Evolutionary conservation across 2,797 vertebrate genomes (phyloP).

Genomic region (Clarias laeviceps): DNA sequence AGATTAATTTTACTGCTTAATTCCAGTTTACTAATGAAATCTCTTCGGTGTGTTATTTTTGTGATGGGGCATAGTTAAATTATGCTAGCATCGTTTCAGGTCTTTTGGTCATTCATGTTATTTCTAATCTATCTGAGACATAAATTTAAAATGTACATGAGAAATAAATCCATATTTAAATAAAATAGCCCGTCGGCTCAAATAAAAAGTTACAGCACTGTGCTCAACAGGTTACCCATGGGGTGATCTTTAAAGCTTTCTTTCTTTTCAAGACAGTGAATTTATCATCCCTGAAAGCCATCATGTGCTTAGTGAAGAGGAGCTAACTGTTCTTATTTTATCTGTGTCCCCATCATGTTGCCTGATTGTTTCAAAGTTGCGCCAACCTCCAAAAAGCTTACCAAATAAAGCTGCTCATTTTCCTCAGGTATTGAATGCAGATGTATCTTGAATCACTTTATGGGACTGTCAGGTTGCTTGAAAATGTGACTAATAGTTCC

Average conservation of each 20-base stretch:
- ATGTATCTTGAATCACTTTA: not conserved
- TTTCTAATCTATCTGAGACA: not conserved
- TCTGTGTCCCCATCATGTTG: not conserved
- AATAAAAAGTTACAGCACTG: not conserved
- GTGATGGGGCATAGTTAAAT: not conserved
- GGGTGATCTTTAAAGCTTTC: not conserved
- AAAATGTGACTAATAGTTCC: not conserved
- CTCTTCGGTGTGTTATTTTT: not conserved
- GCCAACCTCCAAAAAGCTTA: not conserved
- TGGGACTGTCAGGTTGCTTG: not conserved
- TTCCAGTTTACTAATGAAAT: not conserved
- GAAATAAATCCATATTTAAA: not conserved
- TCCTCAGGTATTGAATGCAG: not conserved
- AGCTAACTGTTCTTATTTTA: not conserved
- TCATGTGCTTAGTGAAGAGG: not conserved
- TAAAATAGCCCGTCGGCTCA: too few relatives aligned
- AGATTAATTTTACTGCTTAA: not conserved
- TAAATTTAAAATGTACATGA: not conserved
- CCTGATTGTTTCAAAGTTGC: not conserved
- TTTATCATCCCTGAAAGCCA: not conserved
- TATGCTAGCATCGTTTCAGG: not conserved
- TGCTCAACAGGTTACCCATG: not conserved
- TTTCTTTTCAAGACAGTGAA: not conserved
- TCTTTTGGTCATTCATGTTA: not conserved
- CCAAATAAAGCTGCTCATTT: not conserved